These are phyloP conservation scores for Halictus ligatus DNA, from an alignment of 2,888 invertebrate genomes.

Conservation along the genomic window DNA sequence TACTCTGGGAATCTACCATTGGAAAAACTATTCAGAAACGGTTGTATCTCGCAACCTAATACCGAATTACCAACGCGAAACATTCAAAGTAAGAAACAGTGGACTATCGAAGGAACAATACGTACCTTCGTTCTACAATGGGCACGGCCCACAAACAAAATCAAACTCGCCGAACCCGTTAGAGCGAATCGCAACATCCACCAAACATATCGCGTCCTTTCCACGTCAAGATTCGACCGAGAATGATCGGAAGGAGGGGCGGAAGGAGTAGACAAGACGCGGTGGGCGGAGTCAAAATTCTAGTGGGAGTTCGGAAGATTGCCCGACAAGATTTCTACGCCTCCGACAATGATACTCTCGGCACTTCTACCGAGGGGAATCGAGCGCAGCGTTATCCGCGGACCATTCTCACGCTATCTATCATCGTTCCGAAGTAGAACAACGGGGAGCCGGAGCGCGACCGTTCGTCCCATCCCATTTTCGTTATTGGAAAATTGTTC, in stretches of 20 bases:
- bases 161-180: not conserved
- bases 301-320: not conserved
- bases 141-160: not conserved
- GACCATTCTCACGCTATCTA: not conserved
- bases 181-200: not conserved
- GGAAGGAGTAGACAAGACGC: not conserved
- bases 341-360: not conserved
- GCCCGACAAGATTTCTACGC: not conserved
- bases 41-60: not conserved
- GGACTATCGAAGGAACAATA: not conserved
- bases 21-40: too few relatives aligned
- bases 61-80: not conserved
- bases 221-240: not conserved
- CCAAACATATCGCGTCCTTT: not conserved
- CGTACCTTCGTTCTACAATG: not conserved
- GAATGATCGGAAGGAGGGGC: not conserved
- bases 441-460: not conserved
- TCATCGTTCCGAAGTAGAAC: conserved; percentile 6
- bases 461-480: conserved; percentile 9
- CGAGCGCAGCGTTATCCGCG: not conserved
- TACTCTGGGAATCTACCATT: not conserved
- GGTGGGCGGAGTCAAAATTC: not conserved
- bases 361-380: not conserved
- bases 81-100: not conserved
- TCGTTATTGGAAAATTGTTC: conserved; percentile 13